These are phyloP conservation scores for Orthonyx spaldingii DNA, from an alignment of 2,113 vertebrate genomes.

Conservation along the genomic window DNA sequence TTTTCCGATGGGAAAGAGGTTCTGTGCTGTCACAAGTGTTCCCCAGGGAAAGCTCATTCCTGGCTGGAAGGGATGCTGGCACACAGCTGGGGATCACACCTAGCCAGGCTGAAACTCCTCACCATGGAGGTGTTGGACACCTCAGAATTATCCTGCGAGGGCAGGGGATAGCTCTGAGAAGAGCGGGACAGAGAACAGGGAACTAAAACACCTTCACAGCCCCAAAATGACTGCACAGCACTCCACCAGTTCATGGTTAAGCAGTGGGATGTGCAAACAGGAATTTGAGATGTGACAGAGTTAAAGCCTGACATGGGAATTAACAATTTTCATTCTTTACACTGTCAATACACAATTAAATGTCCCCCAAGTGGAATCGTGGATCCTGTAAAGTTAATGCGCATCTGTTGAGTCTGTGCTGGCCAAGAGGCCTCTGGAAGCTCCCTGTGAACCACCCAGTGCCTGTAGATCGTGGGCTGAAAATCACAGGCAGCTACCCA, in stretches of 20 bases:
- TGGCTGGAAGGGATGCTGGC: neutral
- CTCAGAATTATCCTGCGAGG: neutral
- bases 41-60: neutral
- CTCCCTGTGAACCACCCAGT: neutral
- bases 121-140: neutral
- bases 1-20: too few species aligned
- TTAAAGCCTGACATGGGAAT: neutral
- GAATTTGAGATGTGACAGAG: neutral
- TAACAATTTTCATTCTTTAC: neutral
- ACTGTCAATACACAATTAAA: neutral
- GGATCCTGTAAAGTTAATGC: neutral
- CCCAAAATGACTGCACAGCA: rapidly evolving
- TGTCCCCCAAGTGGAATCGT: neutral
- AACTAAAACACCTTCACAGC: neutral
- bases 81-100: neutral
- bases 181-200: neutral
- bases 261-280: neutral
- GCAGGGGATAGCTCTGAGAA: neutral
- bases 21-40: too few species aligned
- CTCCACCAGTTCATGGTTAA: rapidly evolving
- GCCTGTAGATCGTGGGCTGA: neutral
- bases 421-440: neutral
- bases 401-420: neutral
- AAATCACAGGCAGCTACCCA: neutral
- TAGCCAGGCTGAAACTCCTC: neutral